Evolutionary conservation across 2,888 invertebrate genomes (phyloP).

Genomic region (Pandemis cinnamomeana): DNA sequence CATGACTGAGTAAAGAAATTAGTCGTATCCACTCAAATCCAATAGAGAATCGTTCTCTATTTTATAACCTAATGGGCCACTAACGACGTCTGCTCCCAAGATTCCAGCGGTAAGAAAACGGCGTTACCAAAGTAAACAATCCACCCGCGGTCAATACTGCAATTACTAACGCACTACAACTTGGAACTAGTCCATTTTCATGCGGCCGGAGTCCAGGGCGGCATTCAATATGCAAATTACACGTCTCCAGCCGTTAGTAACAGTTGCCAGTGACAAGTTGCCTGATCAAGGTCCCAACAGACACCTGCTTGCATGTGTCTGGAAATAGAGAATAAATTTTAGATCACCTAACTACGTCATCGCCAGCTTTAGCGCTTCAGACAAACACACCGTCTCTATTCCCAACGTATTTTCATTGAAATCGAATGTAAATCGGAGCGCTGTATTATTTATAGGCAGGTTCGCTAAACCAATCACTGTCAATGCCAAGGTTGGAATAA

Average conservation of each 20-base stretch:
- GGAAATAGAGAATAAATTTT: conserved; percentile 44
- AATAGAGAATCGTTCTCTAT: no score
- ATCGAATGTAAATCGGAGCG: conserved; percentile 43
- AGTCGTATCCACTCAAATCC: background rate
- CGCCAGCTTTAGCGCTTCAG: conserved; percentile 36
- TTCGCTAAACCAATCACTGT: conserved; percentile 68
- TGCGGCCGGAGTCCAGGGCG: conserved; percentile 8
- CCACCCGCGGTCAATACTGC: conserved; percentile 3
- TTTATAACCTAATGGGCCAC: no score
- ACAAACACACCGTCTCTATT: conserved; percentile 40
- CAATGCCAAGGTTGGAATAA: conserved; percentile 64
- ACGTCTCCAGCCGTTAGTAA: conserved; percentile 29
- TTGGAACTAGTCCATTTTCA: conserved; percentile 35
- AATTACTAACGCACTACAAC: conserved; percentile 29
- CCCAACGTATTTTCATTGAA: conserved; percentile 57
- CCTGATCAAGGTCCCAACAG: conserved; percentile 37
- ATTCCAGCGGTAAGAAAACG: conserved; percentile 10
- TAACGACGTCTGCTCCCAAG: background rate
- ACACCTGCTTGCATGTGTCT: conserved; percentile 43
- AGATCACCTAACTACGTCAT: conserved; percentile 43
- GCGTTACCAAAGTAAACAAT: conserved; percentile 22
- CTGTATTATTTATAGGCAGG: conserved; percentile 65
- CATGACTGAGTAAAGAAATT: background rate
- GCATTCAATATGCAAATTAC: conserved; percentile 42
- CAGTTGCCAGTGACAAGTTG: conserved; percentile 22